Conservation (phyloP, 2,888 invertebrate species). For the Norana najaformis region DNA sequence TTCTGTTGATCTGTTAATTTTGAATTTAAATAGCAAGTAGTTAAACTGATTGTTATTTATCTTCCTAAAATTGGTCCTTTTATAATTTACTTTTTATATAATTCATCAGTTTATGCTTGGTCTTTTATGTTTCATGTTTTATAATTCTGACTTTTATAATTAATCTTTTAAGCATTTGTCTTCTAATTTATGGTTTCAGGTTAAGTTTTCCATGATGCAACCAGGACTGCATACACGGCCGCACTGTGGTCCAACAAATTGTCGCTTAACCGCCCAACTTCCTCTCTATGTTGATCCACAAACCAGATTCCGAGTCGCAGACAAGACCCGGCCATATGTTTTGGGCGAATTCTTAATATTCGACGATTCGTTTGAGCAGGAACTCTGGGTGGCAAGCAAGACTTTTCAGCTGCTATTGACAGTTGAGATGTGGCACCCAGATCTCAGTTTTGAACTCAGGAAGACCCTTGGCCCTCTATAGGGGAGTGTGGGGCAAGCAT, state of each 20-base stretch:
- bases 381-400: constrained; percentile 87
- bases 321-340: constrained; percentile 72
- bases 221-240: constrained; percentile 83
- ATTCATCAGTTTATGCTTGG: background rate
- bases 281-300: constrained; percentile 77
- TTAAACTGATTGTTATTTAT: background rate
- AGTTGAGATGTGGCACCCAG: constrained; percentile 91
- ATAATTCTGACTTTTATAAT: background rate
- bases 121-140: background rate
- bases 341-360: constrained; percentile 80
- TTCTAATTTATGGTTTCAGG: constrained; percentile 52
- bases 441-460: constrained; percentile 71
- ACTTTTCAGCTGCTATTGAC: constrained; percentile 78
- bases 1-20: too few species aligned
- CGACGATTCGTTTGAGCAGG: constrained; percentile 92
- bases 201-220: constrained; percentile 83
- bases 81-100: background rate
- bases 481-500: background rate
- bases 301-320: constrained; percentile 76
- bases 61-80: background rate
- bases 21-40: too few species aligned
- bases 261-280: constrained; percentile 80
- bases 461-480: constrained; percentile 59
- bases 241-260: constrained; percentile 88
- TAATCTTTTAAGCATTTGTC: background rate